Percentiles rank a stretch among this genome's conserved stretches.
Evolutionary conservation across 2,888 invertebrate genomes (phyloP).

Genomic region (Liposcelis brunnea): DNA sequence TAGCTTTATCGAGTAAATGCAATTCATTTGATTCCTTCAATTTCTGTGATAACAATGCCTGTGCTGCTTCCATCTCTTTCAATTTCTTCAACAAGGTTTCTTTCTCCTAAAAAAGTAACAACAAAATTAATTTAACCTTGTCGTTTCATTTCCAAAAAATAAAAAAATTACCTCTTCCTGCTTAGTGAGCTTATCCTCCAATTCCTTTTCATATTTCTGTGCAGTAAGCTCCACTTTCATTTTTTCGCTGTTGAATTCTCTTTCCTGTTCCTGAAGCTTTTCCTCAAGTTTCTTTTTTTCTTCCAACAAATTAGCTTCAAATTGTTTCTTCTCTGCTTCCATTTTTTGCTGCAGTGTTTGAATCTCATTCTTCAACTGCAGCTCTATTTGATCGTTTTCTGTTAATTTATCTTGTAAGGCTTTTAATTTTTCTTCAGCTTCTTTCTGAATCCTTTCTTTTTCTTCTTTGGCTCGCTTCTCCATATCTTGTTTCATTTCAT

Average conservation of each 20-base stretch:
- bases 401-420: constrained; percentile 10
- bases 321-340: neutral
- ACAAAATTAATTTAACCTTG: too few relatives aligned
- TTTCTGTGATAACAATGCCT: too few relatives aligned
- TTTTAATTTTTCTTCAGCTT: neutral
- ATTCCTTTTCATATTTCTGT: constrained; percentile 10
- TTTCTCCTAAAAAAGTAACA: too few relatives aligned
- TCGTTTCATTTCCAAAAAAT: neutral
- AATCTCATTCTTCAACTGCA: constrained; percentile 8
- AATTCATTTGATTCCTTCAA: too few relatives aligned
- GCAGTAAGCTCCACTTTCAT: constrained; percentile 9
- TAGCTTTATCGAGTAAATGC: constrained; percentile 3
- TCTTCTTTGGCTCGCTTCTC: neutral
- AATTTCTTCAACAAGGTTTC: too few relatives aligned
- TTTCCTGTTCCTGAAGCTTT: constrained; percentile 6
- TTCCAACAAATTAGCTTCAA: neutral
- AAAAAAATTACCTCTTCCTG: constrained; percentile 10
- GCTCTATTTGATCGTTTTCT: constrained; percentile 11
- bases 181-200: neutral
- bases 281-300: constrained; percentile 12
- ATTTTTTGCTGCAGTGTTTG: constrained; percentile 1
- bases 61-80: too few relatives aligned
- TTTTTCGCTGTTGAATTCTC: constrained; percentile 2
- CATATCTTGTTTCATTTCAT: constrained; percentile 24
- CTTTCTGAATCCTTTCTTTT: too few relatives aligned